Percentiles rank a stretch among this genome's conserved stretches.
Conservation (phyloP, 2,797 vertebrate species). For the Premnoplex brunnescens region DNA sequence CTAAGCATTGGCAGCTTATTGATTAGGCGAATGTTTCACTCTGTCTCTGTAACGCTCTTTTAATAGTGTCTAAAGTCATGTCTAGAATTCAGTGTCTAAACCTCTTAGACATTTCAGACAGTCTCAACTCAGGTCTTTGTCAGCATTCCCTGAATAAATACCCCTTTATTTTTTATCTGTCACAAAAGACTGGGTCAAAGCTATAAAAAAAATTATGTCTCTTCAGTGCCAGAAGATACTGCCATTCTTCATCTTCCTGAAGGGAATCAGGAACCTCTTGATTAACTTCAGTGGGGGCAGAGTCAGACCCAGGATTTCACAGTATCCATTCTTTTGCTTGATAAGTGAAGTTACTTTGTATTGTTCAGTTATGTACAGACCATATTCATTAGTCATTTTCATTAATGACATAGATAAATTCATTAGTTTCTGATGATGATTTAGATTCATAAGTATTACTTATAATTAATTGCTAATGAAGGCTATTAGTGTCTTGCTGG, state of each 20-base stretch:
- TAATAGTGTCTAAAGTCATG: background rate
- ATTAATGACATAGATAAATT: slow-evolving; percentile 35
- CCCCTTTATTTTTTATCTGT: background rate
- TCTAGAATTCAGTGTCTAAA: background rate
- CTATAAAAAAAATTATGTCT: background rate
- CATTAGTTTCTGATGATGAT: slow-evolving; percentile 53
- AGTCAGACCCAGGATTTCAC: background rate
- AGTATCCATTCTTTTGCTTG: background rate
- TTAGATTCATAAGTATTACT: slow-evolving; percentile 52
- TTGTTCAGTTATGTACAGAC: slow-evolving; percentile 5
- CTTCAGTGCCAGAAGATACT: background rate
- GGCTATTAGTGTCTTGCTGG: slow-evolving; percentile 46
- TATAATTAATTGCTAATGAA: slow-evolving; percentile 66
- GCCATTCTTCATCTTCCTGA: background rate
- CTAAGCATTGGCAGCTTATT: background rate
- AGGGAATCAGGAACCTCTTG: background rate
- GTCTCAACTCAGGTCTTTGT: background rate
- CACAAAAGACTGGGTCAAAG: background rate
- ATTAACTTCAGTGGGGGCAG: background rate
- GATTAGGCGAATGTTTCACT: background rate
- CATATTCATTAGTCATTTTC: slow-evolving; percentile 49
- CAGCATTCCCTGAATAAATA: background rate
- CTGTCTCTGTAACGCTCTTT: background rate
- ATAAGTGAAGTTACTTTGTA: slow-evolving; percentile 1
- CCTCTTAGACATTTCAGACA: background rate